Evolutionary conservation across 2,113 vertebrate species (phyloP).

Genomic region (Charina bottae): DNA sequence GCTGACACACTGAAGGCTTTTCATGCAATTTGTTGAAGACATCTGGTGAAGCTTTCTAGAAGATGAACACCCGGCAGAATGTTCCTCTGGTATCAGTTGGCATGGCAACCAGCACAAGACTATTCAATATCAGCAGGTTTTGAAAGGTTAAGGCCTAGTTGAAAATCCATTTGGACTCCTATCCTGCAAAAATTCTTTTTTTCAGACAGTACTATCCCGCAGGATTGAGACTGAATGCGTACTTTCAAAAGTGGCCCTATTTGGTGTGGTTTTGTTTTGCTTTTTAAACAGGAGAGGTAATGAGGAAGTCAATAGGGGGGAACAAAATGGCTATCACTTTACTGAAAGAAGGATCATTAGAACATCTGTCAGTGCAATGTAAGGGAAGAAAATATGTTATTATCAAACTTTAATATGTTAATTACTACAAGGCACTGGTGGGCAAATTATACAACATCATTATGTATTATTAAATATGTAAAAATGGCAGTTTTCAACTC

Average conservation of each 20-base stretch:
- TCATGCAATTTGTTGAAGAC: conserved; percentile 99
- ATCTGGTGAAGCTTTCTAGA: conserved; percentile 96
- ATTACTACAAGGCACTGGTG: conserved; percentile 56
- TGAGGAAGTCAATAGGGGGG: conserved; percentile 65
- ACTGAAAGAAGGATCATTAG: conserved; percentile 65
- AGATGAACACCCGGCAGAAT: conserved; percentile 86
- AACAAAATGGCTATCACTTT: conserved; percentile 63
- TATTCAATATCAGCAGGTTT: conserved; percentile 92
- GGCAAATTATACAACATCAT: conserved; percentile 44
- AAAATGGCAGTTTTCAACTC: not conserved
- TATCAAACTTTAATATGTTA: conserved; percentile 65
- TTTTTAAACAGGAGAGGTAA: conserved; percentile 75
- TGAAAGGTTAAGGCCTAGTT: conserved; percentile 94
- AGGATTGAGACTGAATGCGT: conserved; percentile 66
- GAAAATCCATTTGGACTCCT: conserved; percentile 98
- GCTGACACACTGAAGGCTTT: conserved; percentile 90
- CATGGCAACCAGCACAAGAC: conserved; percentile 97
- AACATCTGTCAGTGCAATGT: conserved; percentile 55
- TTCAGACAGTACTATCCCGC: conserved; percentile 70
- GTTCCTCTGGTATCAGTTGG: conserved; percentile 94
- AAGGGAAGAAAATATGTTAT: conserved; percentile 25
- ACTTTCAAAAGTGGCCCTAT: conserved; percentile 67
- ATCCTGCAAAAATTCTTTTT: conserved; percentile 78
- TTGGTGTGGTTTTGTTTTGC: conserved; percentile 67
- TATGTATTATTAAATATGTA: conserved; percentile 35